Base-by-base conservation (phyloP, 2,113 vertebrate species). In the Odontesthes bonariensis region DNA sequence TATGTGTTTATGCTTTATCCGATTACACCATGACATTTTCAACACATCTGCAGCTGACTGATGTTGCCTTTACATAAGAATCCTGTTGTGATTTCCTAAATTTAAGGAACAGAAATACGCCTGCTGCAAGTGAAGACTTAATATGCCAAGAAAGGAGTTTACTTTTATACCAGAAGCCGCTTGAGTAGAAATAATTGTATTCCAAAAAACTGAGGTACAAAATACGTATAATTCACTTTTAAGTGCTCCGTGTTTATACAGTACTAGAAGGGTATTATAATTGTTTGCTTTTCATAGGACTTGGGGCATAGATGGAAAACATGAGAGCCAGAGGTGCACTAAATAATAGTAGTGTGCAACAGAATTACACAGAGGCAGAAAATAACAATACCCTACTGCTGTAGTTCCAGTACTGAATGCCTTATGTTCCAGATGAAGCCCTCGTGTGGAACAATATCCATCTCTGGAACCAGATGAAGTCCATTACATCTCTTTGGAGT, bases 401-500 rank as follows among this genome's bases (percentile, higher is more conserved):
- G 56, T 61, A 65, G 47, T 64, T 58, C 71, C 73, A 73, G 69
- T 55, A 70, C 54, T 79, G 31, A 83, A 81, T 57, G 35, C 67
- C 62, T 81, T 73, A 55, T 58, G 62, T 49, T 88, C 23, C 5
- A 44, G 69, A 61, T 38, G 32, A 70, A 77, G 76, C 69, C 66
- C 76, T 70, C 4, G 4, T 70, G 75, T 35, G 75, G 22, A 63
- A 40, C 40, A 3, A 42, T 47, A 46, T 75, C 70, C 17, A 2
- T 72, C 66, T 69, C 81, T 38, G 44, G 51, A 73, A 82, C 57
- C 72, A 67, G 77, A 80, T 44, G 67, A 79, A 82, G 88, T 80
- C 80, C 83, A 91, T 91, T 88, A 86, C 74, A 77, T 76, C 78
- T 64, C 82, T 85, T 85, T 79, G 74, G 86, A 84, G 72, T 82